Base-by-base conservation (phyloP, 2,113 vertebrate genomes). In the Actenoides hombroni region DNA sequence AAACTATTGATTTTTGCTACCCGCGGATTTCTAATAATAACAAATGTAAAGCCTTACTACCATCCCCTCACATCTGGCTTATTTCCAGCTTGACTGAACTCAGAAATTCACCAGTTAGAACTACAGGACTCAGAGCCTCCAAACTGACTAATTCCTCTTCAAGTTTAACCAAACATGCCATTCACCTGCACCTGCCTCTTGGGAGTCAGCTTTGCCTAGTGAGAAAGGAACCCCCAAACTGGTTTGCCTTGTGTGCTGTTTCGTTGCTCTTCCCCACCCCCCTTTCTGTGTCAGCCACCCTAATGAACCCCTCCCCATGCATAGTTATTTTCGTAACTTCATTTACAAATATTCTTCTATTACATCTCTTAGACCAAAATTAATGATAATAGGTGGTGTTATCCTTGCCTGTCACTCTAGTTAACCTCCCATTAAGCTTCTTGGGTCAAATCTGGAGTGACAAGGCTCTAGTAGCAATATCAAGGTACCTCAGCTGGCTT, bases 11-110 rank as follows among this genome's bases (percentile, higher is more conserved):
- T 92, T 96, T 49, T 93, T 3, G 10, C 73, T 88, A 64, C 83
- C 92, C 75, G 81, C 85, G 51, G n/a, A 35, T 88, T 97, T 90
- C 75, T 93, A 92, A 83, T 83, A 94, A 92, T 91, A 92, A 93
- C 79, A 86, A 81, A 81, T 40, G 21, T 51, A 68, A 92, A 92
- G 42, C 65, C 76, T 93, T 68, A 4, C 76, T 90, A 35, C 88
- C 65, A 29, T 75, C 70, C 64, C n/a, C 48, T 61, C 37, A 83
- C 83, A 81, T 82, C 26, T 28, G 49, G 42, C 94, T 93, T 88
- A 69, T 85, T 96, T 88, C 90, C 83, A 93, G 75, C n/a, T 25
- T 40, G 56, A 77, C 70, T 65, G 60, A 92, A 83, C 53, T 86
- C 79, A 83, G 54, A 71, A 83, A 56, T 57, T 86, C 40, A 57